These are phyloP conservation scores for Salpingus planirostris DNA, from an alignment of 2,888 invertebrate species.

Conservation along the genomic window DNA sequence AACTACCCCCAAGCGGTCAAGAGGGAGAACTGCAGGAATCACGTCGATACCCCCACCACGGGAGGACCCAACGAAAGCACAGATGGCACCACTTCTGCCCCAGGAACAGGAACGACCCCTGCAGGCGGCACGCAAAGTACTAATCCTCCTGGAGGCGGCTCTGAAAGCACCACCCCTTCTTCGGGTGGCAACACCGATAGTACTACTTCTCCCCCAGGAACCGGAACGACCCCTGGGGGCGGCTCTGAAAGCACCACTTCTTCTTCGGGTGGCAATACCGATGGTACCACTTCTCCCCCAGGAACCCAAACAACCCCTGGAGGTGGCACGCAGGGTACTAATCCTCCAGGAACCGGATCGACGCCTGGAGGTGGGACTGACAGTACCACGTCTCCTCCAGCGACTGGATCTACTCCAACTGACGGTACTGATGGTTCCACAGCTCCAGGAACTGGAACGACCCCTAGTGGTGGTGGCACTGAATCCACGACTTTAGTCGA, in stretches of 20 bases:
- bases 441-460: slow-evolving; percentile 1
- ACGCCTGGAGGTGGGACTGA: slow-evolving; percentile 2
- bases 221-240: slow-evolving; percentile 35
- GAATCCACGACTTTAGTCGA: too few relatives aligned
- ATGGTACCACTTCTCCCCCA: slow-evolving; percentile 18
- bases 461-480: slow-evolving; percentile 1
- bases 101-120: too few relatives aligned
- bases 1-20: slow-evolving; percentile 55
- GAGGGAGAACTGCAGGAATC: slow-evolving; percentile 13
- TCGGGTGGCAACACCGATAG: slow-evolving; percentile 17
- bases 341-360: slow-evolving; percentile 2
- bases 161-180: slow-evolving; percentile 25
- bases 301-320: too few relatives aligned
- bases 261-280: slow-evolving; percentile 1
- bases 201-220: neutral
- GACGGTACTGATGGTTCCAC: slow-evolving; percentile 5
- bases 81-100: too few relatives aligned
- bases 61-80: too few relatives aligned
- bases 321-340: slow-evolving; percentile 34
- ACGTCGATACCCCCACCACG: too few relatives aligned
- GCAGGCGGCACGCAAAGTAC: too few relatives aligned
- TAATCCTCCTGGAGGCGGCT: slow-evolving; percentile 21
- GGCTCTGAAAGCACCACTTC: slow-evolving; percentile 33
- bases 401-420: neutral
- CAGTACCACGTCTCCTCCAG: too few relatives aligned